Conservation (phyloP, 2,888 invertebrate genomes). For the Strigamia crassipes region DNA sequence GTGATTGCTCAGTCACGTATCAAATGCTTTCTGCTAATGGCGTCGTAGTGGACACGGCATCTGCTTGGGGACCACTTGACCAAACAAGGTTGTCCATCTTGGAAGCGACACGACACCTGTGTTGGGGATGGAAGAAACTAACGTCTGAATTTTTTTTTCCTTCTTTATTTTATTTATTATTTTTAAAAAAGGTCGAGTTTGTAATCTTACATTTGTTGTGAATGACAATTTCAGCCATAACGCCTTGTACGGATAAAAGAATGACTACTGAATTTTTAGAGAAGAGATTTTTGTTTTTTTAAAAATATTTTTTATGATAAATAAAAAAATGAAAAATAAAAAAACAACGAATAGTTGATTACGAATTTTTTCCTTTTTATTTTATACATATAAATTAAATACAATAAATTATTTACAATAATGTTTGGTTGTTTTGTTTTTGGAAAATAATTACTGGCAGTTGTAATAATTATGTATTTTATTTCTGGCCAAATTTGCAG, state of each 20-base stretch:
- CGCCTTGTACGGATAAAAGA: background rate
- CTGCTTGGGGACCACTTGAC: slow-evolving; percentile 29
- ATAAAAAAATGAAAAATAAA: background rate
- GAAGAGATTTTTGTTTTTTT: background rate
- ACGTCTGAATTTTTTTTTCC: background rate
- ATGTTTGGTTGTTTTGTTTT: background rate
- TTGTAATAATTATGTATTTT: background rate
- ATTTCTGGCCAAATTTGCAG: no score
- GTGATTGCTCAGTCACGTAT: slow-evolving; percentile 34
- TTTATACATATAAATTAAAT: slow-evolving; percentile 36
- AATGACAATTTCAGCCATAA: slow-evolving; percentile 8
- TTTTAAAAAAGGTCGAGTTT: background rate
- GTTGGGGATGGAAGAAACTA: background rate
- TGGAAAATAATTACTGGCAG: background rate
- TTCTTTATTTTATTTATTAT: background rate
- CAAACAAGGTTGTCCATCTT: slow-evolving; percentile 32
- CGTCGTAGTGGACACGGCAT: slow-evolving; percentile 30
- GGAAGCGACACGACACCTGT: slow-evolving; percentile 2
- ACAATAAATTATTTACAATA: slow-evolving; percentile 10
- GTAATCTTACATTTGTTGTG: slow-evolving; percentile 13
- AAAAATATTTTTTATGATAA: background rate
- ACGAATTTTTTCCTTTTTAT: background rate
- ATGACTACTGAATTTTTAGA: slow-evolving; percentile 26
- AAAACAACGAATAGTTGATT: background rate
- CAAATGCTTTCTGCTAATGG: slow-evolving; percentile 32